Evolutionary conservation across 2,113 vertebrate genomes (phyloP).

Genomic region (Rissa tridactyla): DNA sequence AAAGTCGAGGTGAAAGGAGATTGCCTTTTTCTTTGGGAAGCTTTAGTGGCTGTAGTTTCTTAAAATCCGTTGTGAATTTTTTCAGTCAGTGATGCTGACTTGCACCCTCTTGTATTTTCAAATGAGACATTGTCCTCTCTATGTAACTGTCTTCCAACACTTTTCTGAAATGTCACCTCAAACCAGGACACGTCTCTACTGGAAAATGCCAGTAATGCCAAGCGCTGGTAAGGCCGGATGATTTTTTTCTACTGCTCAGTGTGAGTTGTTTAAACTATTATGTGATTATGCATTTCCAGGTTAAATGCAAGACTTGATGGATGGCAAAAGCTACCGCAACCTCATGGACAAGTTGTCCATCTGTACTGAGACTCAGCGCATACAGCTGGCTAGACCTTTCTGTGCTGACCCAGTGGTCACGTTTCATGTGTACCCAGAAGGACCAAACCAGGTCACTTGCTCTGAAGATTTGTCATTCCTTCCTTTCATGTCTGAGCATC

Average conservation of each 20-base stretch:
- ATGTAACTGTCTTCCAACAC: not conserved
- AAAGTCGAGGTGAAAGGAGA: not conserved
- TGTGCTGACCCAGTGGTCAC: constrained; percentile 63
- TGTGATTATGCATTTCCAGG: constrained; percentile 59
- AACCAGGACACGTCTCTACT: not conserved
- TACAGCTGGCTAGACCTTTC: constrained; percentile 61
- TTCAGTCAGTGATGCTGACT: not conserved
- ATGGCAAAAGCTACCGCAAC: constrained; percentile 49
- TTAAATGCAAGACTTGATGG: constrained; percentile 56
- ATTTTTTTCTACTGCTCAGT: not conserved
- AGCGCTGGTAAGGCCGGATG: not conserved
- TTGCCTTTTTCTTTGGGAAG: not conserved
- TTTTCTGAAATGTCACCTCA: not conserved
- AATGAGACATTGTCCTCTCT: not conserved
- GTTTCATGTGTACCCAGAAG: constrained; percentile 63
- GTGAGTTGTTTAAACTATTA: not conserved
- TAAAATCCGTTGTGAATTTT: not conserved
- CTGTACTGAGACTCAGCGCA: constrained; percentile 48
- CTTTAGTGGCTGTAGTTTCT: not conserved
- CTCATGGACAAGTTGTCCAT: constrained; percentile 41
- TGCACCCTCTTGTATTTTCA: not conserved
- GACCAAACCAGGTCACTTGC: constrained; percentile 37
- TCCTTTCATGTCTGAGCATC: constrained; percentile 59
- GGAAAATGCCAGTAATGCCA: not conserved
- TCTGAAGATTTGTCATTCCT: constrained; percentile 67